Base-by-base conservation (phyloP, 2,888 invertebrate species). In the Abscondita cerata region DNA sequence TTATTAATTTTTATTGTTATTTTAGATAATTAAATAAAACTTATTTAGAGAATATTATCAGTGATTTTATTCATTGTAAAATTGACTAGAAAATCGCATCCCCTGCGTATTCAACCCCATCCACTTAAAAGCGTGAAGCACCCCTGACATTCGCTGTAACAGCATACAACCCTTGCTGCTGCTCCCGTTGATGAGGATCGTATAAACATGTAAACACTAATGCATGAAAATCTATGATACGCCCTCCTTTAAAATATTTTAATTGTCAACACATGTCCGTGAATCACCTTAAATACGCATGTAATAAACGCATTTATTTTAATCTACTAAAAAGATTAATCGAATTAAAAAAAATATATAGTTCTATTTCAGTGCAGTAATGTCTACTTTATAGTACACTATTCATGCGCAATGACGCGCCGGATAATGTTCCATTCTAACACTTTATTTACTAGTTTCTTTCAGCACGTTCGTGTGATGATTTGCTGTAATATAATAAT, bases 21-120 rank as follows among this genome's bases (percentile, higher is more conserved):
- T 25, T 31, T 31, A 25, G 15, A 13, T 31, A 18, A 25, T 53
- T 47, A 36, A 53, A 48, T 33, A 53, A 59, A 59, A 52, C 59
- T 59, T 59, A 53, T 53, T 59, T 59, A 47, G 52, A 53, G 57
- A 58, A 68, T 74, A 75, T 75, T 73, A 74, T 69, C 72, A 68
- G 62, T n/a, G 59, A 54, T 36, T 62, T 61, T 64, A 58, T 61
- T 76, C 76, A 75, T 75, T 76, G 78, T 76, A 78, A 78, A 78
- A 79, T 80, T 77, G 80, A 78, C 77, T 79, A 78, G 78, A 78
- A 79, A 80, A 80, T 78, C 76, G 74, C 70, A 72, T 73, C 75
- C 75, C 74, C 68, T 69, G 68, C 71, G 68, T 65, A 68, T 69
- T 64, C 70, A 64, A 72, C 71, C 69, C 72, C 67, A 71, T 73